phyloP scores from a whole-genome alignment of 2,113 vertebrate genomes.

The Cervus canadensis region DNA sequence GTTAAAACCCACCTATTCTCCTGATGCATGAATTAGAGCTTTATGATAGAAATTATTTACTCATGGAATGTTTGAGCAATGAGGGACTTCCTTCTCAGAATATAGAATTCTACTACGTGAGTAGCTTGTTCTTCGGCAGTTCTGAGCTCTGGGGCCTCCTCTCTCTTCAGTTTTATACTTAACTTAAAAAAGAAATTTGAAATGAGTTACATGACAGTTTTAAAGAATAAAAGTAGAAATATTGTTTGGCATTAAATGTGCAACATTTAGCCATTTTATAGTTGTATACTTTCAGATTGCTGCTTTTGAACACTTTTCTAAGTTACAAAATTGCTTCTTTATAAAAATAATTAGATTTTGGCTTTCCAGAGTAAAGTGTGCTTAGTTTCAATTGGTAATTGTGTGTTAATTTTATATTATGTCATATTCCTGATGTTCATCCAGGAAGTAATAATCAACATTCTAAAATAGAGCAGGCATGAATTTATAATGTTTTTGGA shows the following conservation, averaged over 20 bases:
- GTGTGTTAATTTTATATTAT: not conserved
- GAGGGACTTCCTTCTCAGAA: not conserved
- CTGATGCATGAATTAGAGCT: not conserved
- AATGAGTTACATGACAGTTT: not conserved
- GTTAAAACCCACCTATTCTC: slow-evolving; percentile 19
- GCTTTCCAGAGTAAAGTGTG: slow-evolving; percentile 7
- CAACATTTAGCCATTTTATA: not conserved
- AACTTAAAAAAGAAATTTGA: not conserved
- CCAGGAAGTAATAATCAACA: not conserved
- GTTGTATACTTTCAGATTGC: not conserved
- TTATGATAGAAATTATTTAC: not conserved
- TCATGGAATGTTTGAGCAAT: not conserved
- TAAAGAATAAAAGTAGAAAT: not conserved
- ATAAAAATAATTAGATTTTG: slow-evolving; percentile 21
- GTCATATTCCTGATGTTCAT: slow-evolving; percentile 1
- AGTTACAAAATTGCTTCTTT: not conserved
- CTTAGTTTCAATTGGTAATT: slow-evolving; percentile 22
- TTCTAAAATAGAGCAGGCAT: slow-evolving; percentile 25
- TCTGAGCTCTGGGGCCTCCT: not conserved
- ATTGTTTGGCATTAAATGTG: not conserved
- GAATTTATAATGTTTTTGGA: not conserved
- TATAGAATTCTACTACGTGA: not conserved
- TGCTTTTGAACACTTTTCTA: not conserved
- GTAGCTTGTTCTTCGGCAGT: not conserved
- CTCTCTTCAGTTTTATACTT: not conserved